phyloP scores from a whole-genome alignment of 2,113 vertebrate species.

The Cheirogaleus medius region DNA sequence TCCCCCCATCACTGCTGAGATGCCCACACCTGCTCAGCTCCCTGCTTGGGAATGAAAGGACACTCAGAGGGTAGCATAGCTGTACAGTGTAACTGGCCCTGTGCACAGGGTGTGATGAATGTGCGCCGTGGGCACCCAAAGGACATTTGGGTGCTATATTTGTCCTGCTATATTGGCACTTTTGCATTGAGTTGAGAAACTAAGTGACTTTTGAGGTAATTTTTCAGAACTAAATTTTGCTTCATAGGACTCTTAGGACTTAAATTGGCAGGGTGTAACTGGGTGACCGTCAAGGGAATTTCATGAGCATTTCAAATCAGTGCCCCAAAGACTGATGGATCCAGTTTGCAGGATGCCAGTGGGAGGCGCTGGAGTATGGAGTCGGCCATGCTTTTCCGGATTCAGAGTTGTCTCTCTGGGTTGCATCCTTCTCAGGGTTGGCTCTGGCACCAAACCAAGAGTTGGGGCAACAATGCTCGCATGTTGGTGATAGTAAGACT shows the following conservation, averaged over 20 bases:
- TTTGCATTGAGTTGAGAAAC: neutral
- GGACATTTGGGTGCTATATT: neutral
- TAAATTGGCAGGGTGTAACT: neutral
- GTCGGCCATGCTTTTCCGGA: neutral
- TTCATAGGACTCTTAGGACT: neutral
- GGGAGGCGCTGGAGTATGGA: neutral
- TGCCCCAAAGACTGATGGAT: neutral
- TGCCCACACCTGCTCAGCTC: neutral
- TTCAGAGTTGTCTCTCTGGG: neutral
- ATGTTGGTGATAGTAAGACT: neutral
- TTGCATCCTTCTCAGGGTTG: neutral
- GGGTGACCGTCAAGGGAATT: neutral
- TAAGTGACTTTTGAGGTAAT: neutral
- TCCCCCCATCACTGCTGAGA: neutral
- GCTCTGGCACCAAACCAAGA: neutral
- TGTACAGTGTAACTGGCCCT: neutral
- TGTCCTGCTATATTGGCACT: neutral
- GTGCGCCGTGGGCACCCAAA: neutral
- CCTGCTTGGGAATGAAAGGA: accelerated
- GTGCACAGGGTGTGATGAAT: neutral
- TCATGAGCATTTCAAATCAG: neutral
- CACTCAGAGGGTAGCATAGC: accelerated
- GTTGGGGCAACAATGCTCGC: too few species aligned
- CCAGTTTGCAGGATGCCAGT: neutral
- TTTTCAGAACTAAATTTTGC: neutral